Evolutionary conservation across 2,888 invertebrate genomes (phyloP).

Genomic region (Thelaira solivaga): DNA sequence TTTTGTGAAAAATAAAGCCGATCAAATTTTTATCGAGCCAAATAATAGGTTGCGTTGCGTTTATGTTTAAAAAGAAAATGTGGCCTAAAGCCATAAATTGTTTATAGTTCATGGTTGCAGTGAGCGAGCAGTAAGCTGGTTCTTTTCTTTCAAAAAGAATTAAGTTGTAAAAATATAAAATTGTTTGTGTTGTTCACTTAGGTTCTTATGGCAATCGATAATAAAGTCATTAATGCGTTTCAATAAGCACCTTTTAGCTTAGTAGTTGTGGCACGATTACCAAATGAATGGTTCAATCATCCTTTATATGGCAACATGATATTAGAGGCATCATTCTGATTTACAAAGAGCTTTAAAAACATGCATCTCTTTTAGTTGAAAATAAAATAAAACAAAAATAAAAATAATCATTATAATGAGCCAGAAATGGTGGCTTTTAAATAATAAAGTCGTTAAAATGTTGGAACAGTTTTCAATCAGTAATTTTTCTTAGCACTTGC

Average conservation of each 20-base stretch:
- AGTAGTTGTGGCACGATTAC: conserved; percentile 5
- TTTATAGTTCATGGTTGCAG: conserved; percentile 3
- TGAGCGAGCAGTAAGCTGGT: not conserved
- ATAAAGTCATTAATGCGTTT: conserved; percentile 55
- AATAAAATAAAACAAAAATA: not conserved
- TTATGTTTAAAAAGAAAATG: conserved; percentile 26
- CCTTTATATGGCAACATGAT: not conserved
- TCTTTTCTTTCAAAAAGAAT: not conserved
- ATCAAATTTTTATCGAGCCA: conserved; percentile 72
- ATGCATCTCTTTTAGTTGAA: not conserved
- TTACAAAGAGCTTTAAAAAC: not conserved
- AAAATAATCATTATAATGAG: conserved; percentile 1
- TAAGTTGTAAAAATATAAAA: conserved; percentile 19
- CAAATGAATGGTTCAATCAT: no score
- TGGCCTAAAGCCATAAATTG: conserved; percentile 39
- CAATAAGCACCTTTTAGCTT: conserved; percentile 53
- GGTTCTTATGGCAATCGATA: conserved; percentile 41
- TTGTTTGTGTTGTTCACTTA: not conserved
- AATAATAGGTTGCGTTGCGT: conserved; percentile 67
- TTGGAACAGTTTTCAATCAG: conserved; percentile 11
- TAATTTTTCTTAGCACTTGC: not conserved
- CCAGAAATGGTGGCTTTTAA: not conserved
- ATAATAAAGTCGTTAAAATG: conserved; percentile 50
- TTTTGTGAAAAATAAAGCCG: no score
- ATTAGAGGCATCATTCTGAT: not conserved